These are phyloP conservation scores for Protonemura montana DNA, from an alignment of 2,888 invertebrate genomes.

Conservation along the genomic window DNA sequence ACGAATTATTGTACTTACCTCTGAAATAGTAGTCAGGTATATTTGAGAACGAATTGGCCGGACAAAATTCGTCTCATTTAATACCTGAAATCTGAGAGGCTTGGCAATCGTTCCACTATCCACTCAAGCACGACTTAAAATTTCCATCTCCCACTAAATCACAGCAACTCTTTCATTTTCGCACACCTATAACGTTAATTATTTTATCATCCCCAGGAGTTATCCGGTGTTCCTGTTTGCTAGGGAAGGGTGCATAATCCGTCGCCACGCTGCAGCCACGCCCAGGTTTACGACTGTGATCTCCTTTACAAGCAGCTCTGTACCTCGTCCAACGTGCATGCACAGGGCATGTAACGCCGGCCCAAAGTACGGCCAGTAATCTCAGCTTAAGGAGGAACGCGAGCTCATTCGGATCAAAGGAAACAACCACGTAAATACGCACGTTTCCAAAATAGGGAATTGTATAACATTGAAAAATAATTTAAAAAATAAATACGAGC, in stretches of 20 bases:
- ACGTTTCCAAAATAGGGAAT: constrained; percentile 16
- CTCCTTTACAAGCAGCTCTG: not conserved
- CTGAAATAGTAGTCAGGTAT: too few species aligned
- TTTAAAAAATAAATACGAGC: constrained; percentile 17
- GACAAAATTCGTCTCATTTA: too few species aligned
- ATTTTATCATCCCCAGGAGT: not conserved
- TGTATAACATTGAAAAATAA: not conserved
- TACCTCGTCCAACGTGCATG: not conserved
- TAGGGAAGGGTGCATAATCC: not conserved
- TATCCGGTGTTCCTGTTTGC: not conserved
- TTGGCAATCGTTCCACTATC: too few species aligned
- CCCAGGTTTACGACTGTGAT: not conserved
- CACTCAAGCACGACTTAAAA: too few species aligned
- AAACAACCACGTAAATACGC: constrained; percentile 12
- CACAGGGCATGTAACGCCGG: not conserved
- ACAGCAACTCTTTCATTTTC: constrained; percentile 3
- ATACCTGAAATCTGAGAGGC: too few species aligned
- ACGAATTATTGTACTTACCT: too few species aligned
- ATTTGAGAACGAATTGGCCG: too few species aligned
- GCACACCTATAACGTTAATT: constrained; percentile 1
- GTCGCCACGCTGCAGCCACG: not conserved
- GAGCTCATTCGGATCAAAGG: not conserved
- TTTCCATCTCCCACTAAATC: too few species aligned
- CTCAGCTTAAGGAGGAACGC: constrained; percentile 14
- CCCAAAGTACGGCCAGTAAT: not conserved